A percentile compares a stretch with the other conserved stretches of the same genome.
These are phyloP conservation scores for Danaus chrysippus DNA, from an alignment of 2,888 invertebrate genomes.

Conservation along the genomic window DNA sequence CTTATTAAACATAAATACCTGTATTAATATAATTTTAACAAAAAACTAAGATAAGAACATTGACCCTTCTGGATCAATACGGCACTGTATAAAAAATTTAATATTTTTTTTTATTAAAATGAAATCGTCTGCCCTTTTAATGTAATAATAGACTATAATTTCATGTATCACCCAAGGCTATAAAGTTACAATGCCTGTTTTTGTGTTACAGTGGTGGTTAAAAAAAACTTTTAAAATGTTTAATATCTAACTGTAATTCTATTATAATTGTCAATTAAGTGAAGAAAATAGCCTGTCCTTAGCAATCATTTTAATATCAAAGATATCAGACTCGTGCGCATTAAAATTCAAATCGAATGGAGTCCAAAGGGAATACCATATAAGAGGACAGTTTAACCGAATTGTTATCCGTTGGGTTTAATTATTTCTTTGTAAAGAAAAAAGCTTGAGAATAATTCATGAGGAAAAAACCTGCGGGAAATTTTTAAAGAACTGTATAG, in stretches of 20 bases:
- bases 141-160: slow-evolving; percentile 16
- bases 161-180: slow-evolving; percentile 30
- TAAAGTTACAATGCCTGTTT: slow-evolving; percentile 21
- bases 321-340: slow-evolving; percentile 37
- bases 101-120: slow-evolving; percentile 30
- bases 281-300: slow-evolving; percentile 23
- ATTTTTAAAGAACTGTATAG: slow-evolving; percentile 31
- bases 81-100: not conserved
- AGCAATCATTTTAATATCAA: slow-evolving; percentile 31
- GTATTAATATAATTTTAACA: too few relatives aligned
- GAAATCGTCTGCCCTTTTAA: slow-evolving; percentile 23
- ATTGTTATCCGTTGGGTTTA: slow-evolving; percentile 63
- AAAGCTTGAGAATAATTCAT: slow-evolving; percentile 54
- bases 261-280: slow-evolving; percentile 28
- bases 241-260: slow-evolving; percentile 10
- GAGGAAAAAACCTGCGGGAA: slow-evolving; percentile 42
- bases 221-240: slow-evolving; percentile 31
- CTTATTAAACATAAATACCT: too few relatives aligned
- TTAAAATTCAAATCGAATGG: slow-evolving; percentile 41
- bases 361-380: slow-evolving; percentile 54
- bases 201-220: not conserved
- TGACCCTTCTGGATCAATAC: not conserved
- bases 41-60: too few relatives aligned
- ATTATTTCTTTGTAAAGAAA: slow-evolving; percentile 62
- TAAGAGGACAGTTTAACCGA: slow-evolving; percentile 47